A percentile compares a stretch with the other conserved stretches of the same genome.
Evolutionary conservation across 2,113 vertebrate species (phyloP).

Genomic region (Prionailurus viverrinus): DNA sequence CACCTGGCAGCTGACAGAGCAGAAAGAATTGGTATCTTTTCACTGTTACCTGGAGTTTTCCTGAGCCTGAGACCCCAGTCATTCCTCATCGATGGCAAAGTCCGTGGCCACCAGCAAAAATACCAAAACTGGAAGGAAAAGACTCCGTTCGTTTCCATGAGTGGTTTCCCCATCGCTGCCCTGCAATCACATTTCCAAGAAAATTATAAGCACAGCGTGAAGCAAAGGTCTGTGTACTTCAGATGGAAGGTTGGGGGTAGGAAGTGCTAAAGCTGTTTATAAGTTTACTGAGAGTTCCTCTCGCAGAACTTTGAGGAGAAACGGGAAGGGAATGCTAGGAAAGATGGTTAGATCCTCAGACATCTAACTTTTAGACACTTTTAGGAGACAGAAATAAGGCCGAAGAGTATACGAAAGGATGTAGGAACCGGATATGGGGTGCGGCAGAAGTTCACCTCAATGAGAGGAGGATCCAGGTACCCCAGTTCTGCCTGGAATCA

Average conservation of each 20-base stretch:
- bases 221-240: background rate
- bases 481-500: background rate
- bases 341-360: background rate
- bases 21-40: slow-evolving; percentile 38
- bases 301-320: background rate
- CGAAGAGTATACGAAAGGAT: background rate
- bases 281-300: background rate
- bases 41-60: slow-evolving; percentile 52
- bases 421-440: rapidly evolving
- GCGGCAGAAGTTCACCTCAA: rapidly evolving
- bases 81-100: slow-evolving; percentile 68
- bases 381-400: background rate
- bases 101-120: slow-evolving; percentile 59
- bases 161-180: background rate
- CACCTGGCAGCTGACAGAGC: slow-evolving; percentile 45
- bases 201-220: background rate
- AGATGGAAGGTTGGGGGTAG: too few species aligned
- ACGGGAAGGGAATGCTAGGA: background rate
- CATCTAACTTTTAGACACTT: background rate
- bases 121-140: slow-evolving; percentile 55
- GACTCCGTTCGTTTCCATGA: background rate
- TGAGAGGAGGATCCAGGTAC: background rate
- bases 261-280: background rate
- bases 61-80: slow-evolving; percentile 44
- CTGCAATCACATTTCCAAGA: slow-evolving; percentile 17